phyloP scores from a whole-genome alignment of 2,113 vertebrate species.

The Sylvietta virens region DNA sequence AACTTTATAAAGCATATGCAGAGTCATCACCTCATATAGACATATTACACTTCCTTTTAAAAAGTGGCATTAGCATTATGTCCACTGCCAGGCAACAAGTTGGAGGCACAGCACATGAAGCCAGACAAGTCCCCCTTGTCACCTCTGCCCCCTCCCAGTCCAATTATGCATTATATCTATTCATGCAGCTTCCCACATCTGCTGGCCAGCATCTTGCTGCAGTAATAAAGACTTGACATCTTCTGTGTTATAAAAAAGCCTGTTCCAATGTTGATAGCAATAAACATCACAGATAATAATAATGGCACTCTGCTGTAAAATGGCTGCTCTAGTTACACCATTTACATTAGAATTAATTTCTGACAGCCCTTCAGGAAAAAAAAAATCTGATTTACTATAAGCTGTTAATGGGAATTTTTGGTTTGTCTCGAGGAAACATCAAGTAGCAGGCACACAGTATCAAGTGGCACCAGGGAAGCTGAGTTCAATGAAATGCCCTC shows the following conservation, averaged over 20 bases:
- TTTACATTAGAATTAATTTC: background rate
- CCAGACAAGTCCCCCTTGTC: background rate
- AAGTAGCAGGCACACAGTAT: conserved; percentile 68
- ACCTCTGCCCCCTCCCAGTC: background rate
- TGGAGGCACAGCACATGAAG: background rate
- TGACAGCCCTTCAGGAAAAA: background rate
- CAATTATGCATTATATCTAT: background rate
- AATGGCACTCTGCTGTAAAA: background rate
- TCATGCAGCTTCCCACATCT: background rate
- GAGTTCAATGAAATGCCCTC: conserved; percentile 62
- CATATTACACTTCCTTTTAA: background rate
- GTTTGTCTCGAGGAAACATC: conserved; percentile 72
- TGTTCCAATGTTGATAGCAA: background rate
- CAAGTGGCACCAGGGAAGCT: conserved; percentile 55
- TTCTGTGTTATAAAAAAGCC: background rate
- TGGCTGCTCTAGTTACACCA: background rate
- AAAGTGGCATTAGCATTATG: background rate
- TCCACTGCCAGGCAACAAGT: background rate
- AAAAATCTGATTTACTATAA: background rate
- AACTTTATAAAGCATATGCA: background rate
- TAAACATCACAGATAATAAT: background rate
- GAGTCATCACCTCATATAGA: background rate
- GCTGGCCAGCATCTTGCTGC: background rate
- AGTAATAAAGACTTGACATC: background rate
- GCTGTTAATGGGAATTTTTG: background rate